Percentiles rank a stretch among this genome's conserved stretches.
These are phyloP conservation scores for Dexiosoma caninum DNA, from an alignment of 2,888 invertebrate species.

Conservation along the genomic window DNA sequence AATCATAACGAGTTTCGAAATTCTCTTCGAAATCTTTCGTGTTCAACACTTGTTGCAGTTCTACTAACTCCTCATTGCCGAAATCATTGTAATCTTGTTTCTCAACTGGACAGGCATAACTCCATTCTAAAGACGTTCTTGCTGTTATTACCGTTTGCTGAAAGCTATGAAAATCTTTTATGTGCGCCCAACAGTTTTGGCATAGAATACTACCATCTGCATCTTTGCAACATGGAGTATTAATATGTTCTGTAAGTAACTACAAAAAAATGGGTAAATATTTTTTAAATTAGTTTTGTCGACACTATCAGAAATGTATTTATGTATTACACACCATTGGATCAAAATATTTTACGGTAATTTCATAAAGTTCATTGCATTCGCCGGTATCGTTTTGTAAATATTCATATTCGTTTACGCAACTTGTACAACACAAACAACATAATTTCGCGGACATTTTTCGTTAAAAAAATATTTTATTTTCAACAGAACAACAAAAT, in stretches of 20 bases:
- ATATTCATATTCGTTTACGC: slow-evolving; percentile 6
- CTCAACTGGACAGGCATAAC: neutral
- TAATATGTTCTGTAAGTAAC: slow-evolving; percentile 3
- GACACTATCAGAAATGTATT: too few species aligned
- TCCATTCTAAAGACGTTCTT: slow-evolving; percentile 3
- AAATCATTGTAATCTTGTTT: neutral
- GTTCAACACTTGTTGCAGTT: neutral
- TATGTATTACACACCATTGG: slow-evolving; percentile 44
- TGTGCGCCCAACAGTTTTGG: slow-evolving; percentile 41
- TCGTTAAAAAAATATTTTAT: neutral
- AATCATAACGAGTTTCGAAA: neutral
- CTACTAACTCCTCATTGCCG: neutral
- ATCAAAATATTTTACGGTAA: slow-evolving; percentile 47
- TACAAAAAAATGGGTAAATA: neutral
- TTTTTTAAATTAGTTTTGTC: neutral
- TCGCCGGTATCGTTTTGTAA: slow-evolving; percentile 34
- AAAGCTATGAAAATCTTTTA: slow-evolving; percentile 40
- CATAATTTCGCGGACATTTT: slow-evolving; percentile 27
- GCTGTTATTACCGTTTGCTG: slow-evolving; percentile 14
- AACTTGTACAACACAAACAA: slow-evolving; percentile 19
- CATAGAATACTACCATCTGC: slow-evolving; percentile 13
- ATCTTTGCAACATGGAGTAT: neutral
- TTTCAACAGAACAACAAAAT: too few species aligned
- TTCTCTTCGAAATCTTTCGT: slow-evolving; percentile 6
- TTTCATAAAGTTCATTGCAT: slow-evolving; percentile 38